Base-by-base conservation (phyloP, 2,888 invertebrate genomes). In the Mythimna lalbum region DNA sequence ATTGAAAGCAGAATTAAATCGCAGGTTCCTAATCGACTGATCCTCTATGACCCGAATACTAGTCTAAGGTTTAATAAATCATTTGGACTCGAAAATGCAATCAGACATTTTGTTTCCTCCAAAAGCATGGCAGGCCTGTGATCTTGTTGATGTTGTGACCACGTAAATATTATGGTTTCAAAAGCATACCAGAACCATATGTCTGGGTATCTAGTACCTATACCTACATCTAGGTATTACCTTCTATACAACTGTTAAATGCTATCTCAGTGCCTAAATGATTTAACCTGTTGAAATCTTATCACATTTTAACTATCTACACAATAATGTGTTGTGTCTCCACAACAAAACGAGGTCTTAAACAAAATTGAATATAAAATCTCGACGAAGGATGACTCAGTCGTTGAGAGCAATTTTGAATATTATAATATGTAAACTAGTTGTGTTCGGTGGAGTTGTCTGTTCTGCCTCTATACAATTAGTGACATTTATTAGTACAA, bases 361-460 rank as follows among this genome's bases (percentile, higher is more conserved):
- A 93, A 90, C 83, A 82, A 89, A 90, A 90, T 88, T 90, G 89
- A 91, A 93, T 90, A 90, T 90, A 90, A 90, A 91, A 87, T 87
- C 90, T 89, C 90, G 91, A 90, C 90, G 86, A 88, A 91, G 93
- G 92, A 94, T 95, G 95, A 96, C 93, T 96, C 95, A 94, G 95
- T 93, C 86, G 91, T 90, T 87, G 81, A 81, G 92, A 93, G 92
- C 90, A 93, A 92, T 94, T 93, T 94, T 93, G 93, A 94, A 94
- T 95, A 95, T 93, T 91, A 93, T 93, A 93, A 93, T 95, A 95
- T 94, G 95, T 94, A 92, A 95, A 95, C 92, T 94, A 93, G 94
- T 89, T 90, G 90, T 90, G 92, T 91, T 90, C 88, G 80, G 87
- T 81, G 86, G 87, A 87, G 84, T 88, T 85, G 88, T 88, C 90